Conservation (phyloP, 2,888 invertebrate species). For the Machimus rusticus region DNA sequence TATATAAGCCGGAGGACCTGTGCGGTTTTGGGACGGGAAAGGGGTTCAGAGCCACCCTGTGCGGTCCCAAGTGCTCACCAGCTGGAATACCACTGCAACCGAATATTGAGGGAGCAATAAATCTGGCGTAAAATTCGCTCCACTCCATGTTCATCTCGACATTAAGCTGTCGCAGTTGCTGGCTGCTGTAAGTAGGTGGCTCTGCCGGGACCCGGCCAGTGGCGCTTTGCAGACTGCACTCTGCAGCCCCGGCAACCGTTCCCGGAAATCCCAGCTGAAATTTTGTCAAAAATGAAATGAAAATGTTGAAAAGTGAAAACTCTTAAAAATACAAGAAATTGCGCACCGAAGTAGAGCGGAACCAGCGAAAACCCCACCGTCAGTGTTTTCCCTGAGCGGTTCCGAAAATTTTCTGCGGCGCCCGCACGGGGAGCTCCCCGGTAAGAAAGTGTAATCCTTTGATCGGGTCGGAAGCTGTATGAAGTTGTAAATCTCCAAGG, state of each 20-base stretch:
- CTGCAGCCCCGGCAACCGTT: background rate
- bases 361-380: background rate
- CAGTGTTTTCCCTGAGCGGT: background rate
- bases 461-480: conserved; percentile 11
- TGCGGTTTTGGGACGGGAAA: background rate
- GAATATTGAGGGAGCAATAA: conserved; percentile 19
- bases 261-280: background rate
- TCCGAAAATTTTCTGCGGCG: background rate
- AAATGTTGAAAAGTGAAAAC: background rate
- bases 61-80: background rate
- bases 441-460: conserved; percentile 12
- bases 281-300: background rate
- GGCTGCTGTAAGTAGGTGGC: background rate
- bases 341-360: background rate
- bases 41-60: background rate
- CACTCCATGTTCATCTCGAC: background rate
- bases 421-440: background rate
- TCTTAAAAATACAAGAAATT: background rate
- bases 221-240: background rate
- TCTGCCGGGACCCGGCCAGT: background rate
- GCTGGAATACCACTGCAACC: background rate
- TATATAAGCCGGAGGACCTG: background rate
- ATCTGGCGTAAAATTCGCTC: conserved; percentile 5
- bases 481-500: conserved; percentile 26
- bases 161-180: conserved; percentile 2